Conservation (phyloP, 2,888 invertebrate genomes). For the Sarcophaga carnaria region DNA sequence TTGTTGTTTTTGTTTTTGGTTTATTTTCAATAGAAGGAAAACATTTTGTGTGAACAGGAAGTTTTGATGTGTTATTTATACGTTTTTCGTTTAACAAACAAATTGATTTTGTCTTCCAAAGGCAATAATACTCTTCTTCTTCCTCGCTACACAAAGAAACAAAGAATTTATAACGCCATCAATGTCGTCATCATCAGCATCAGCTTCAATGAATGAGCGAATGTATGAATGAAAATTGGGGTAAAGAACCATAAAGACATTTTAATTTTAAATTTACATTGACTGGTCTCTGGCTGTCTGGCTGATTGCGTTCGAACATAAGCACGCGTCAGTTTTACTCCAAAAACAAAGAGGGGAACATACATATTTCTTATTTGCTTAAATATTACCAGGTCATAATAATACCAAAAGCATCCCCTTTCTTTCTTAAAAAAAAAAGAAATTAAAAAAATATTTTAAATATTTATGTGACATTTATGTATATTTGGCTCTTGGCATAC, state of each 20-base stretch:
- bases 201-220: no score
- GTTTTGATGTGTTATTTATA: conserved; percentile 61
- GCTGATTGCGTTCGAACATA: conserved; percentile 32
- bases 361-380: conserved; percentile 30
- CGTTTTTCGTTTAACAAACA: conserved; percentile 53
- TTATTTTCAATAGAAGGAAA: conserved; percentile 21
- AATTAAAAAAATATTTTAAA: not conserved
- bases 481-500: not conserved
- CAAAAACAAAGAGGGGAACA: not conserved
- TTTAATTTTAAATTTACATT: conserved; percentile 55
- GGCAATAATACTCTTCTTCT: conserved; percentile 8
- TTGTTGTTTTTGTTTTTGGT: not conserved
- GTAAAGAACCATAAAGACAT: conserved; percentile 48
- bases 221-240: conserved; percentile 32
- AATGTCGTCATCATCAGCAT: conserved; percentile 28
- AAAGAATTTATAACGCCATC: conserved; percentile 35
- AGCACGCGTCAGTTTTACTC: conserved; percentile 45
- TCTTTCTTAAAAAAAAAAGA: not conserved
- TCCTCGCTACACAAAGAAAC: not conserved
- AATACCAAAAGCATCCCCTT: not conserved
- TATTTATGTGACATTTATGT: conserved; percentile 65
- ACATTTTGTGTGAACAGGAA: conserved; percentile 60
- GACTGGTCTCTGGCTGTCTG: not conserved
- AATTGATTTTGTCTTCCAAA: conserved; percentile 66
- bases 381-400: not conserved